phyloP scores from a whole-genome alignment of 1,140 invertebrate genomes.

The Sinella curviseta region DNA sequence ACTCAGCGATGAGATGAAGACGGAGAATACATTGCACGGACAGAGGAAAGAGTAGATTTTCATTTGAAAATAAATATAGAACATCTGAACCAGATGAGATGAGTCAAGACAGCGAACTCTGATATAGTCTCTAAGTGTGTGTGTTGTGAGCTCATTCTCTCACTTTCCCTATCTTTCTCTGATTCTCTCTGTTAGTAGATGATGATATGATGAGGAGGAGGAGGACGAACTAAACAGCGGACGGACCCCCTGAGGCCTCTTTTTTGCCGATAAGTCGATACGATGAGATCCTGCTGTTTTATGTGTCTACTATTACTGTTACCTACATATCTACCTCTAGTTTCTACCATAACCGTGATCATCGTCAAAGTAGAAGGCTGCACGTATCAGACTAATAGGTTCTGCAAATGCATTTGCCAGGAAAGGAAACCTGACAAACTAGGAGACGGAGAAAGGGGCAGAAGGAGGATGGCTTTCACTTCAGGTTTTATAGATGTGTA shows the following conservation, averaged over 20 bases:
- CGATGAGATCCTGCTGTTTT: constrained; percentile 15
- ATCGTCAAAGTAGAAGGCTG: background rate
- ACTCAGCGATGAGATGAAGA: background rate
- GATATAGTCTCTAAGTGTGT: background rate
- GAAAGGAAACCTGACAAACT: background rate
- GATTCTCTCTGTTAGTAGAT: background rate
- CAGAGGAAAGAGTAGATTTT: constrained; percentile 5
- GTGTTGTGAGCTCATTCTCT: background rate
- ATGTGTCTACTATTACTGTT: background rate
- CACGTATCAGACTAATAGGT: background rate
- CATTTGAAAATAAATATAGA: constrained; percentile 22
- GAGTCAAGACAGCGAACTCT: background rate
- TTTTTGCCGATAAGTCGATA: constrained; percentile 20
- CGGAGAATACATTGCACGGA: background rate
- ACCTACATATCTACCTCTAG: background rate
- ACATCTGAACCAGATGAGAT: constrained; percentile 4
- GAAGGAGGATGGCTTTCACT: background rate
- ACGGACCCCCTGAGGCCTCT: constrained; percentile 20
- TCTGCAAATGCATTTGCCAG: background rate
- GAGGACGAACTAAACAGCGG: background rate
- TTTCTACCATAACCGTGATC: background rate
- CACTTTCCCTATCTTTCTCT: background rate
- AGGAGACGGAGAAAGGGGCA: background rate
- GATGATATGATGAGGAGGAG: background rate
- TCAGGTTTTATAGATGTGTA: background rate